Evolutionary conservation across 2,113 vertebrate genomes (phyloP).

Genomic region (Peromyscus polionotus): DNA sequence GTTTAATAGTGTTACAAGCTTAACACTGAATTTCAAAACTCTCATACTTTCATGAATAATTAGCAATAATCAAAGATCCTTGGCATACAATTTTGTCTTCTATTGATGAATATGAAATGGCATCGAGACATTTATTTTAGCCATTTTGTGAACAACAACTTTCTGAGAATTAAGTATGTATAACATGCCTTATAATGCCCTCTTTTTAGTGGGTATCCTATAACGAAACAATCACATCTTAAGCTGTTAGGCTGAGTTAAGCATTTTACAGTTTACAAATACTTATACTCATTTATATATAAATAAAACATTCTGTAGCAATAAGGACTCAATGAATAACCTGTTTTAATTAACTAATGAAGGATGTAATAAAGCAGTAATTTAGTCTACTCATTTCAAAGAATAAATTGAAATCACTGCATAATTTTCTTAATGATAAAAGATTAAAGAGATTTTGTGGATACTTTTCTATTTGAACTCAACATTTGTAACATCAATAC

Average conservation of each 20-base stretch:
- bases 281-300: conserved; percentile 37
- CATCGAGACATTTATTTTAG: background rate
- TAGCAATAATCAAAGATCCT: rapidly evolving
- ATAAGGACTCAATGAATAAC: conserved; percentile 49
- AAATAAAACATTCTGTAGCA: conserved; percentile 59
- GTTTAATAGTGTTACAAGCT: no score
- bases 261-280: conserved; percentile 23
- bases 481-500: background rate
- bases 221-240: background rate
- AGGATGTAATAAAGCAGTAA: conserved; percentile 64
- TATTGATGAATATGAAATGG: background rate
- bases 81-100: background rate
- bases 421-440: conserved; percentile 39
- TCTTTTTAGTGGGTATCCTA: background rate
- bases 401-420: conserved; percentile 47
- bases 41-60: background rate
- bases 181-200: background rate
- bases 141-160: background rate
- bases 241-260: conserved; percentile 9
- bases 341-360: conserved; percentile 71
- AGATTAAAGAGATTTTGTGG: background rate
- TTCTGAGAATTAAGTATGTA: background rate
- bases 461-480: conserved; percentile 13
- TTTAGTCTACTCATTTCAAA: conserved; percentile 57
- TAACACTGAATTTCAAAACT: background rate